phyloP scores from a whole-genome alignment of 2,797 vertebrate species.

The Mastacembelus armatus region DNA sequence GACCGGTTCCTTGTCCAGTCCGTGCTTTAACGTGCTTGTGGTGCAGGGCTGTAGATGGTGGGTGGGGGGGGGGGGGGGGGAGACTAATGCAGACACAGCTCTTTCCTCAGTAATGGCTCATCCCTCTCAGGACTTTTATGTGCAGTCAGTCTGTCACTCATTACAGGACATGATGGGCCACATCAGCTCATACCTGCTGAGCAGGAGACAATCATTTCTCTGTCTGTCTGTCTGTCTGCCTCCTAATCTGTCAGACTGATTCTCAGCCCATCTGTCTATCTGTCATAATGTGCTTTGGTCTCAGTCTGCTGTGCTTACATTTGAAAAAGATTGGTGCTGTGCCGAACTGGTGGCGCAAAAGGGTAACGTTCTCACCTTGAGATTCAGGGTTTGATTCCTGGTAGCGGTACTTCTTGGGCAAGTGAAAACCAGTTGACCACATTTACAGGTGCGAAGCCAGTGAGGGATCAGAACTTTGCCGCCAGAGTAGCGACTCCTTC shows the following conservation, averaged over 20 bases:
- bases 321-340: neutral
- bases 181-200: constrained; percentile 42
- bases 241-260: constrained; percentile 27
- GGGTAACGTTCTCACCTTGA: neutral
- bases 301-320: neutral
- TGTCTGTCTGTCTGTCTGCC: constrained; percentile 18
- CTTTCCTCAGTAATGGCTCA: constrained; percentile 57
- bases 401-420: neutral
- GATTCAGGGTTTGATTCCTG: neutral
- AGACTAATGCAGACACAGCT: constrained; percentile 41
- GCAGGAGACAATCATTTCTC: constrained; percentile 37
- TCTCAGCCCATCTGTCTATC: constrained; percentile 3
- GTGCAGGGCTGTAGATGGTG: neutral
- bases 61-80: neutral
- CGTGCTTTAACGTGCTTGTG: neutral
- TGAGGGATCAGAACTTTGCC: neutral
- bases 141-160: constrained; percentile 64
- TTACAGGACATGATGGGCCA: constrained; percentile 60
- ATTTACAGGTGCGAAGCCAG: constrained; percentile 1
- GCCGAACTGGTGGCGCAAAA: neutral
- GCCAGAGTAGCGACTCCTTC: neutral
- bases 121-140: constrained; percentile 59
- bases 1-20: constrained; percentile 3
- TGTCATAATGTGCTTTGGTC: constrained; percentile 4
- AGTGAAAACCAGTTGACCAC: neutral